Conservation (phyloP, 2,888 invertebrate genomes). For the Dynastes tityus region DNA sequence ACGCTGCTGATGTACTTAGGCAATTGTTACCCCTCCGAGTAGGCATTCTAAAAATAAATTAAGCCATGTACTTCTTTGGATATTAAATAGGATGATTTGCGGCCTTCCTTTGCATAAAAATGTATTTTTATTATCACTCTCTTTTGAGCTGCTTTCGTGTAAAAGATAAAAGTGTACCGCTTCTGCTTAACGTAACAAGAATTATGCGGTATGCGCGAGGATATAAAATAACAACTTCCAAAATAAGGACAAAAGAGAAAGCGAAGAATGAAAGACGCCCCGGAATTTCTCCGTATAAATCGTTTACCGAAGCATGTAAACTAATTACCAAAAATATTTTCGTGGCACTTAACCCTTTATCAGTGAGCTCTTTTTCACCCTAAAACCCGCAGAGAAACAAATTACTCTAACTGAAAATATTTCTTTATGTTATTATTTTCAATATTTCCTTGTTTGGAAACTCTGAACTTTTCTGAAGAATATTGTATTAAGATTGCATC, state of each 20-base stretch:
- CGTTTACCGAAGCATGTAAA: conserved; percentile 14
- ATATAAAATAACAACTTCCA: conserved; percentile 38
- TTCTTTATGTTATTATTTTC: too few species aligned
- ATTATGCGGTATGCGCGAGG: conserved; percentile 8
- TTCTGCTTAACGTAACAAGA: conserved; percentile 16
- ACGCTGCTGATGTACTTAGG: neutral
- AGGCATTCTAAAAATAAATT: neutral
- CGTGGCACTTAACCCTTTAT: neutral
- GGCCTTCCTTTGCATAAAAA: neutral
- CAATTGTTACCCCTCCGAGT: neutral
- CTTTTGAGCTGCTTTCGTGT: neutral
- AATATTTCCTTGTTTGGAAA: too few species aligned
- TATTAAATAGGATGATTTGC: neutral
- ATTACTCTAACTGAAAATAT: too few species aligned
- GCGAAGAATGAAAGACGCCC: conserved; percentile 6
- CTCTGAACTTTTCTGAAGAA: too few species aligned
- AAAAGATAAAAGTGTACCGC: conserved; percentile 5
- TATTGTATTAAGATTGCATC: too few species aligned
- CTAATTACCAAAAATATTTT: conserved; percentile 27
- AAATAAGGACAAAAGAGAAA: conserved; percentile 30
- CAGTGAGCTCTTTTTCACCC: too few species aligned
- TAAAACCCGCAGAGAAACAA: neutral
- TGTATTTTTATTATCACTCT: neutral
- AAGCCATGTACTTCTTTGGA: neutral
- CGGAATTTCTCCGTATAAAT: conserved; percentile 22